Evolutionary conservation across 2,888 invertebrate genomes (phyloP).

Genomic region (Meghimatium bilineatum): DNA sequence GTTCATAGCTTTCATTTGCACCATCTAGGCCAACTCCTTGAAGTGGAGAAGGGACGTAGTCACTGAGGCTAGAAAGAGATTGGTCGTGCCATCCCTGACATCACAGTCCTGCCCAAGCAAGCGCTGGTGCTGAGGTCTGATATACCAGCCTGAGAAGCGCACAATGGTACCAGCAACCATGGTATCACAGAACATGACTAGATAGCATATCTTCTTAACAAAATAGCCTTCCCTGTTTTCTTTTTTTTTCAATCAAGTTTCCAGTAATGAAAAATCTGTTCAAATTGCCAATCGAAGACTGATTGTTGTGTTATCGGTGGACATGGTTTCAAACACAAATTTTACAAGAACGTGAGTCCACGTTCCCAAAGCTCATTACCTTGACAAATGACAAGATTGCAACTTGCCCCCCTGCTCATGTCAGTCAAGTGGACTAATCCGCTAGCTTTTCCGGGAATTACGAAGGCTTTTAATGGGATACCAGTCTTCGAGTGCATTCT

Average conservation of each 20-base stretch:
- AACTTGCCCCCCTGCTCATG: background rate
- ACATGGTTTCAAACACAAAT: background rate
- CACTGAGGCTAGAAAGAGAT: too few species aligned
- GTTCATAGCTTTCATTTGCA: too few species aligned
- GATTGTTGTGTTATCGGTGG: background rate
- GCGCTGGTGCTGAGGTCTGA: too few species aligned
- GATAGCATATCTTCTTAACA: background rate
- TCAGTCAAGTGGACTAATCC: slow-evolving; percentile 43
- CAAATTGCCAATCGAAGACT: background rate
- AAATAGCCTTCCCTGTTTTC: background rate
- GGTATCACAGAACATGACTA: too few species aligned
- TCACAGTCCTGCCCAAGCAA: too few species aligned
- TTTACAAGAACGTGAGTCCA: background rate
- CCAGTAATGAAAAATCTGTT: background rate
- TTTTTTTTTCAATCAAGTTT: background rate
- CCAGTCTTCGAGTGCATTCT: slow-evolving; percentile 20
- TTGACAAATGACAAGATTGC: slow-evolving; percentile 27
- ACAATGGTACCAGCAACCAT: too few species aligned
- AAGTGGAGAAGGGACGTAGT: too few species aligned
- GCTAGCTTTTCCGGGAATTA: slow-evolving; percentile 34
- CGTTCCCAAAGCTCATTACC: slow-evolving; percentile 18
- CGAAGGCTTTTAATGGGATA: slow-evolving; percentile 19
- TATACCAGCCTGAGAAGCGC: too few species aligned
- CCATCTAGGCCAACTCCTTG: too few species aligned
- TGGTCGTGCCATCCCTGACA: too few species aligned